Evolutionary conservation across 92 coral and sea anemone genomes (phyloP).

Genomic region (Epizoanthus illoricatus): DNA sequence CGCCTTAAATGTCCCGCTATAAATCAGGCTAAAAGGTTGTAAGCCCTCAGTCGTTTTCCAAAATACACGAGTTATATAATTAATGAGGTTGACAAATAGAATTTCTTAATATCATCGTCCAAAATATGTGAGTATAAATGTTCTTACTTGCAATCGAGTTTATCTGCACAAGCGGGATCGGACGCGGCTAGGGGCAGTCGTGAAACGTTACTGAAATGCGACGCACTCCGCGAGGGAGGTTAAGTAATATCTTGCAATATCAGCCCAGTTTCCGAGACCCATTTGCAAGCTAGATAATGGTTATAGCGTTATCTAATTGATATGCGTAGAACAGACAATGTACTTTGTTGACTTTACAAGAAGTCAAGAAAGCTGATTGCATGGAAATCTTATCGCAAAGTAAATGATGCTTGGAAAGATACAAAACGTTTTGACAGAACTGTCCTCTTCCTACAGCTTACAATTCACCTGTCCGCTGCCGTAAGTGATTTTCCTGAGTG

Average conservation of each 20-base stretch:
- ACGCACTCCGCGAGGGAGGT: background rate
- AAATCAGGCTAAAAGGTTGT: too few relatives aligned
- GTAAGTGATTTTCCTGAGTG: background rate
- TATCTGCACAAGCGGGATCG: background rate
- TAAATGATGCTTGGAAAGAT: background rate
- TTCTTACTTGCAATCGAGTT: slow-evolving; percentile 10
- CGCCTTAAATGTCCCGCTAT: too few relatives aligned
- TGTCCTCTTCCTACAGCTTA: slow-evolving; percentile 20
- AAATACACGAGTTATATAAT: background rate
- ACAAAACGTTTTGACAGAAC: slow-evolving; percentile 18
- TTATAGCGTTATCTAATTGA: slow-evolving; percentile 24
- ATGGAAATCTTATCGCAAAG: slow-evolving; percentile 25
- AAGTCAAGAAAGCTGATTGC: slow-evolving; percentile 17
- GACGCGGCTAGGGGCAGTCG: background rate
- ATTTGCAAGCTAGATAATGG: slow-evolving; percentile 15
- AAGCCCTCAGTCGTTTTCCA: background rate
- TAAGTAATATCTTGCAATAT: background rate
- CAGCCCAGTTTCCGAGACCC: background rate
- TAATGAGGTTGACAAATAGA: background rate
- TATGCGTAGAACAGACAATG: slow-evolving; percentile 31
- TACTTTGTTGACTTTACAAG: slow-evolving; percentile 28
- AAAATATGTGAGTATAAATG: background rate
- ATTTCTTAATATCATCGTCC: background rate
- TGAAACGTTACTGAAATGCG: background rate
- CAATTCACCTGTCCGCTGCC: background rate